Evolutionary conservation across 2,888 invertebrate genomes (phyloP).

Genomic region (Geotrupes spiniger): DNA sequence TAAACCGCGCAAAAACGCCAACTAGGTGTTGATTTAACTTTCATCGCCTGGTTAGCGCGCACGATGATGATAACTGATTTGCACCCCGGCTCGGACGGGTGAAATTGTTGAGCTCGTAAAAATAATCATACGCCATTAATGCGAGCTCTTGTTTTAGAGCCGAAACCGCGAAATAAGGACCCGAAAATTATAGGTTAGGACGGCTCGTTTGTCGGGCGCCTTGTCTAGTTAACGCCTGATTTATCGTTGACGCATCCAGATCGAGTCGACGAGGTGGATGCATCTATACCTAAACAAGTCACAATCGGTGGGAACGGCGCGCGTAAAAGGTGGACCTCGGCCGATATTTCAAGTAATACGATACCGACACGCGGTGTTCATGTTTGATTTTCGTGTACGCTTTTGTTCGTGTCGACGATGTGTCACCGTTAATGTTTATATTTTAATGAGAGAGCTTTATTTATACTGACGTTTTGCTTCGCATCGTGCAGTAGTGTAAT

Average conservation of each 20-base stretch:
- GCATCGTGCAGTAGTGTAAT: too few species aligned
- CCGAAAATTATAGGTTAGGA: slow-evolving; percentile 45
- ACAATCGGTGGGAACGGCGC: too few species aligned
- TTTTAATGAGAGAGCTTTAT: too few species aligned
- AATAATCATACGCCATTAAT: slow-evolving; percentile 17
- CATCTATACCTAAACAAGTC: slow-evolving; percentile 5
- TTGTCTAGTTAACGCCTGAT: slow-evolving; percentile 48
- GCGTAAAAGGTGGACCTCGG: too few species aligned
- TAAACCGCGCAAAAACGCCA: too few species aligned
- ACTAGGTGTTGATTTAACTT: slow-evolving; percentile 19
- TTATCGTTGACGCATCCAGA: slow-evolving; percentile 31
- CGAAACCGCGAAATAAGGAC: slow-evolving; percentile 35
- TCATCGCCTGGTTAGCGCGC: slow-evolving; percentile 7
- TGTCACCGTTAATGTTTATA: too few species aligned
- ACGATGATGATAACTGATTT: slow-evolving; percentile 4
- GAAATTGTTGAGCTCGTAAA: slow-evolving; percentile 16
- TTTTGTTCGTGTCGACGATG: too few species aligned
- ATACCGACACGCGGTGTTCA: too few species aligned
- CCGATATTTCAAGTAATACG: too few species aligned
- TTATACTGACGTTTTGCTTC: too few species aligned
- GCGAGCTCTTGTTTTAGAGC: slow-evolving; percentile 18
- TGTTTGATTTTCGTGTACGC: too few species aligned
- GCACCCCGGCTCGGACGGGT: too few species aligned
- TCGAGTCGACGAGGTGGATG: slow-evolving; percentile 17
- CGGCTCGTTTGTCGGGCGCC: slow-evolving; percentile 49